Base-by-base conservation (phyloP, 64 coral and sea anemone species). In the Pachyseris speciosa region DNA sequence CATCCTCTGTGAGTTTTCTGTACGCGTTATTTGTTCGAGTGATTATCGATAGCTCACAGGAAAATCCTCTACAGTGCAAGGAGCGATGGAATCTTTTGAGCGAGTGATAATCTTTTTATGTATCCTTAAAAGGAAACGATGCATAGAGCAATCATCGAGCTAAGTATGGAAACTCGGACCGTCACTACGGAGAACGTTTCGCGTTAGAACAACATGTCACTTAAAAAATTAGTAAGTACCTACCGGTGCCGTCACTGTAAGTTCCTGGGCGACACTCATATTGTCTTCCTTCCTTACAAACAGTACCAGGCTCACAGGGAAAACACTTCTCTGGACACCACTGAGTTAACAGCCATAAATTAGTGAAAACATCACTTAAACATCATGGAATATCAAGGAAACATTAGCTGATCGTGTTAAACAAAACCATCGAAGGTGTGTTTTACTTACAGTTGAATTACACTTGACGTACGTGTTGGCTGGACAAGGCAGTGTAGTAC, bases 241-340 rank as follows among this genome's bases (percentile, higher is more conserved):
- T 39, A 95, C 94, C 94, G 3, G 94, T 95, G 44, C 94, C 94
- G 80, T 95, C 88, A 64, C 94, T 95, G 74, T 95, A 95, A n/a
- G 89, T 90, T 50, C 94, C 94, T 17, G 81, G 83, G 13, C 42
- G 63, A 36, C 94, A 95, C 29, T 95, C 94, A 29, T 91, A 90
- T 25, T 86, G 83, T 25, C 87, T 86, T 40, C 94, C 94, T 70
- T 91, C 83, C 34, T 69, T 86, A 68, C 94, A 95, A 33, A 91
- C 89, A 19, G 94, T 95, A 1, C 94, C 94, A 48, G 94, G 88
- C 9, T 91, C 87, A 69, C 94, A 95, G 25, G 94, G 88, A 66
- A 63, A 85, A 43, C 94, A 95, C 24, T 86, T 91, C n/a, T 95
- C 88, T 72, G 94, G 94, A 64, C 94, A 95, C 39, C 65, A 87